Base-by-base conservation (phyloP, 2,888 invertebrate species). In the Metalampra italica region DNA sequence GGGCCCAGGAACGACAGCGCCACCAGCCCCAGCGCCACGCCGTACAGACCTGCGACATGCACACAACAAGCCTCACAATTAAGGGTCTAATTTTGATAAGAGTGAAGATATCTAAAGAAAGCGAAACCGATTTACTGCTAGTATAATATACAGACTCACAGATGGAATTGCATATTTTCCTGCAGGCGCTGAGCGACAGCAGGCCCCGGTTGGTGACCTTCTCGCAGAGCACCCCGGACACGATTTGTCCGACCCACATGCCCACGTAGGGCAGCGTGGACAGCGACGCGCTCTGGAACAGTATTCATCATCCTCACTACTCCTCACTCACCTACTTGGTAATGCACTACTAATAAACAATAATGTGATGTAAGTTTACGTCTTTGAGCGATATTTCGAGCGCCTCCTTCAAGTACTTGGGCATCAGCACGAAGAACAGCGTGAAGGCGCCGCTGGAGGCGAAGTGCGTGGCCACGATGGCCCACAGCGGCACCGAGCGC, bases 221-320 rank as follows among this genome's bases (percentile, higher is more conserved):
- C 50, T 94, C 93, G 2, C 94, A 92, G 0, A 91, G 54, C 15
- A 82, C 83, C 9, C 94, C 91, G 45, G 94, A 91, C 0, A 91
- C 75, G 15, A 94, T 91, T 53, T 92, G 92, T 13, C 93, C 82
- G 0, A 93, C 41, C 91, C 94, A 95, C 86, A 95, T 94, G 0
- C 91, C 92, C 1, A 94, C 78, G 66, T 95, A 96, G 0, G 95
- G 95, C 13, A 95, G 67, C 0, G 94, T 92, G 0, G 94, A 94
- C 0, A 94, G 73, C 7, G 92, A 62, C 0, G 94, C 93, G 70
- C 94, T 94, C 91, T 92, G 74, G 1, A 45, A 11, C 15, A 13
- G 2, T 14, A 14, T 52, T 56, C 1, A 46, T 46, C 14, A 45
- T 43, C 9, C 5, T 34, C 11, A 34, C 11, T 4, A 34, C 9